Evolutionary conservation across 2,888 invertebrate species (phyloP), one percentile per base, ranked within the genome.

Genomic region (Andrena bucephala): DNA sequence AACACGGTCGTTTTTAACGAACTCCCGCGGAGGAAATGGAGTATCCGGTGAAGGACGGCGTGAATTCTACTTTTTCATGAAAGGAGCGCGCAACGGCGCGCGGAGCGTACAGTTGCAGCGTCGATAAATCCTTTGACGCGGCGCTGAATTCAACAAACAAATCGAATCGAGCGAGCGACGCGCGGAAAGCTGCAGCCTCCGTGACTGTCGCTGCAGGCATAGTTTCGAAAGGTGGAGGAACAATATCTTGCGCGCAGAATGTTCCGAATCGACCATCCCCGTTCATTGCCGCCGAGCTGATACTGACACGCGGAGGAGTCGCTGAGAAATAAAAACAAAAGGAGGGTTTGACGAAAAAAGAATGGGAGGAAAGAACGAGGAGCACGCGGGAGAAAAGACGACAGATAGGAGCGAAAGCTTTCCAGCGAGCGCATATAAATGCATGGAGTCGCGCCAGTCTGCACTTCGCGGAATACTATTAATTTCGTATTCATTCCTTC

Each of bases 401-500:
- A 85, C 52, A 69, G 81, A 81, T 71, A 68, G 74, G 54, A 59
- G 77, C 71, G 67, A 77, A 75, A 68, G 70, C 75, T 82, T 88
- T 81, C 74, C 85, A 33, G 42, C 73, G 83, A 83, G 79, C 81
- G 84, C 74, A 68, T 85, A 87, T 85, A 89, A 87, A 89, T 89
- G 89, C 85, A 85, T 86, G 82, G 71, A 82, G 81, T 78, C 74
- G 76, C 76, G 75, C 67, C 76, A 79, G 65, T 60, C 77, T 83
- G 79, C 85, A 78, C 84, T 89, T 82, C 66, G 76, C 71, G 75
- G 88, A 87, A 89, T 89, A 87, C 84, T 88, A 89, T 89, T 89
- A 89, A 89, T 89, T 89, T 89, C 84, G 77, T 88, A 89, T 89
- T 88, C 89, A 89, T 87, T 88, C 80, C 84, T 80, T 84, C 88